phyloP scores from a whole-genome alignment of 2,797 vertebrate genomes.

The Oophaga sylvatica region DNA sequence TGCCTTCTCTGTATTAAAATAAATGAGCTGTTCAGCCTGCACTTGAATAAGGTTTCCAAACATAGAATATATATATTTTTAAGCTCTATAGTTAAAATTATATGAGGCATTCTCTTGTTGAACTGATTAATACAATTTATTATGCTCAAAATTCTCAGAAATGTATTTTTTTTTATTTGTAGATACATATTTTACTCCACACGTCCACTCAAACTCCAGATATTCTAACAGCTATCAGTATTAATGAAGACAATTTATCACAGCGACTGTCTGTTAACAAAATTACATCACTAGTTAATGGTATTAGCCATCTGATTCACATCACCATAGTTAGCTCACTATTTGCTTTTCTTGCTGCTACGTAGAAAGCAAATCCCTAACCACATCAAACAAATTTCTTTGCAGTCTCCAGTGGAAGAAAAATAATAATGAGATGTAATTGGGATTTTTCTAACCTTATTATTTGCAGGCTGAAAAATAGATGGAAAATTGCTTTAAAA shows the following conservation, averaged over 20 bases:
- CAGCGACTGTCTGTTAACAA: conserved; percentile 33
- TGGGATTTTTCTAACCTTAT: conserved; percentile 55
- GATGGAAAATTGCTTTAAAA: conserved; percentile 51
- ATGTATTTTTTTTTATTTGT: background rate
- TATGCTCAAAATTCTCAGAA: background rate
- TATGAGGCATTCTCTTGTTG: too few species aligned
- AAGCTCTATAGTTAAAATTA: too few species aligned
- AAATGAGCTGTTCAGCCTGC: too few species aligned
- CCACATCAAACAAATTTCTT: conserved; percentile 52
- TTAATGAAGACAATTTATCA: conserved; percentile 40
- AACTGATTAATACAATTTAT: background rate
- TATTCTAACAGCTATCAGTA: background rate
- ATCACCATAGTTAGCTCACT: conserved; percentile 40
- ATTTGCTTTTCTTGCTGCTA: conserved; percentile 47
- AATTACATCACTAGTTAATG: conserved; percentile 54
- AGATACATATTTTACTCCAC: background rate
- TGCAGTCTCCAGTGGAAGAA: conserved; percentile 27
- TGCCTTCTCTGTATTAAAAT: too few species aligned
- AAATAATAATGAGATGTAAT: conserved; percentile 55
- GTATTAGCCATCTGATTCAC: conserved; percentile 51
- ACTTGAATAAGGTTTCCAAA: too few species aligned
- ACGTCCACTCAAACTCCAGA: background rate
- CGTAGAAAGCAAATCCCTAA: conserved; percentile 45
- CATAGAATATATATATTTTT: too few species aligned
- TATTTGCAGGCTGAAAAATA: conserved; percentile 45